Evolutionary conservation across 2,113 vertebrate species (phyloP).

Genomic region (Pleuronectes platessa): DNA sequence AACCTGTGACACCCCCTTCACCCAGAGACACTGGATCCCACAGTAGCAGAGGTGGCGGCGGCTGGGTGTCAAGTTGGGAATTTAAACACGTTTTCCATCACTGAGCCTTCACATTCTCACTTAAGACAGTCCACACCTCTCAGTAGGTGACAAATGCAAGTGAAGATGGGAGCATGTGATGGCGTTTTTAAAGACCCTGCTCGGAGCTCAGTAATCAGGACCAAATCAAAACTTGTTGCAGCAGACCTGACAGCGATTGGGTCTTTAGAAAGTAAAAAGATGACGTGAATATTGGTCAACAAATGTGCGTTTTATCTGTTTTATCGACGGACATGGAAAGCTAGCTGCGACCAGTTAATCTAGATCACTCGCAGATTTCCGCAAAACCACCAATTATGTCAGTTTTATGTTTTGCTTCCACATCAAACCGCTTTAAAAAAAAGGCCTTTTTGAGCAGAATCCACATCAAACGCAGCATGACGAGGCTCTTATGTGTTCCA

Average conservation of each 20-base stretch:
- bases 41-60: constrained; percentile 52
- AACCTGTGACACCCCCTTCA: constrained; percentile 46
- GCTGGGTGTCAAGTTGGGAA: constrained; percentile 58
- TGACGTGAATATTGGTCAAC: background rate
- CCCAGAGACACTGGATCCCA: constrained; percentile 39
- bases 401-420: constrained; percentile 2
- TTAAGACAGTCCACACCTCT: constrained; percentile 60
- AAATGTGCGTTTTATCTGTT: background rate
- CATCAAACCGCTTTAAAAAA: background rate
- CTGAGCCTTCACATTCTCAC: constrained; percentile 65
- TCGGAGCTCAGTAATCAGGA: constrained; percentile 36
- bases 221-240: constrained; percentile 56
- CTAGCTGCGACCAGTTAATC: background rate
- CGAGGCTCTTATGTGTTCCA: background rate
- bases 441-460: background rate
- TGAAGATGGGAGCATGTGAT: constrained; percentile 18
- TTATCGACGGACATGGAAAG: background rate
- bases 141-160: constrained; percentile 62
- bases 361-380: background rate
- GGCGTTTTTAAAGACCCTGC: constrained; percentile 43
- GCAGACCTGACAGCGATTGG: background rate
- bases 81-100: constrained; percentile 61
- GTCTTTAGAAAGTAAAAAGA: background rate
- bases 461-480: background rate
- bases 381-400: constrained; percentile 6